A percentile compares a stretch with the other conserved stretches of the same genome.
Evolutionary conservation across 53 echinoderm and acorn worm genomes (phyloP).

Genomic region (Crossaster papposus): DNA sequence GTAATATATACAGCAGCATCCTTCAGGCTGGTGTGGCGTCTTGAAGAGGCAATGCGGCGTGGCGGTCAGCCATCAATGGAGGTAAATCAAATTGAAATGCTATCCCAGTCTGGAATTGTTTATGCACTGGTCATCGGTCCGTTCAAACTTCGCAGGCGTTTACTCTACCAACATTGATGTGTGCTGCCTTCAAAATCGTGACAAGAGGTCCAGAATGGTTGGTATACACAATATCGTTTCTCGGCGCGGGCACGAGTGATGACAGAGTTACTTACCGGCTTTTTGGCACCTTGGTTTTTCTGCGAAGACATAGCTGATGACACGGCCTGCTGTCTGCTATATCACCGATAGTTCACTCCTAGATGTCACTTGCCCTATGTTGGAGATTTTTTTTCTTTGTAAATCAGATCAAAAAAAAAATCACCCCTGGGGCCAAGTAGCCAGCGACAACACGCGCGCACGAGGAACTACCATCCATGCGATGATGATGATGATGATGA

Average conservation of each 20-base stretch:
- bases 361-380: conserved; percentile 46
- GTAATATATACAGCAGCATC: background rate
- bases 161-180: background rate
- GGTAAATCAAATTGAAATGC: conserved; percentile 34
- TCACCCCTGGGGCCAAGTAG: conserved; percentile 23
- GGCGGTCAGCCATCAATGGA: conserved; percentile 13
- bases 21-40: background rate
- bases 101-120: conserved; percentile 24
- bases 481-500: background rate
- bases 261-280: conserved; percentile 37
- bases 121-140: conserved; percentile 35
- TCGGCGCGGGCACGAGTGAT: background rate
- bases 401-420: conserved; percentile 58
- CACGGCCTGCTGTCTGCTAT: background rate
- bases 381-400: conserved; percentile 16
- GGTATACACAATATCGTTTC: background rate
- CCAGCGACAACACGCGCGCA: conserved; percentile 19
- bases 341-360: conserved; percentile 41
- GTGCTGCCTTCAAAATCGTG: conserved; percentile 7
- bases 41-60: conserved; percentile 8
- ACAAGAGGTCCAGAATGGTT: background rate
- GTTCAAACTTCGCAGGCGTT: background rate
- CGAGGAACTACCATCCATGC: conserved; percentile 17
- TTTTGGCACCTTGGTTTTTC: conserved; percentile 38
- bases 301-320: conserved; percentile 42